Percentiles rank a stretch among this genome's conserved stretches.
phyloP scores from a whole-genome alignment of 2,888 invertebrate species.

The Drosophila hamatofila region DNA sequence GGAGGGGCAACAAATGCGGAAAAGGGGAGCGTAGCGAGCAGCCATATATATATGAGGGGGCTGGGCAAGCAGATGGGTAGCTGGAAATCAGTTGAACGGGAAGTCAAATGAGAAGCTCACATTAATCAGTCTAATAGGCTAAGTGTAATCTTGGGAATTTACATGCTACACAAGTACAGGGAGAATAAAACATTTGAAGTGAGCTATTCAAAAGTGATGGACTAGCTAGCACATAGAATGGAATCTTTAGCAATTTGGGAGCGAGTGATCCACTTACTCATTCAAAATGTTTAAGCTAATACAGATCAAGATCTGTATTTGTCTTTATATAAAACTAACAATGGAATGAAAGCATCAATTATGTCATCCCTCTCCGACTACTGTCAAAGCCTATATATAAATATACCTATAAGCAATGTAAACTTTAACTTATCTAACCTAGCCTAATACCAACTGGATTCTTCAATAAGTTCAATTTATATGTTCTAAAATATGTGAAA shows the following conservation, averaged over 20 bases:
- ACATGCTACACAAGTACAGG: background rate
- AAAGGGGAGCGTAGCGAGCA: background rate
- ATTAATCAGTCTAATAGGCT: constrained; percentile 48
- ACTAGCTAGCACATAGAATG: background rate
- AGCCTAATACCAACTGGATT: too few species aligned
- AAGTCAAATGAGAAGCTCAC: constrained; percentile 30
- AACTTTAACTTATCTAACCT: too few species aligned
- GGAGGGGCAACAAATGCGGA: background rate
- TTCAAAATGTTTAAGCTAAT: too few species aligned
- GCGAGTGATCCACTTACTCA: too few species aligned
- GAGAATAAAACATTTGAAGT: background rate
- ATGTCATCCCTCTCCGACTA: too few species aligned
- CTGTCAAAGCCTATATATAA: too few species aligned
- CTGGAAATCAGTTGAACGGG: constrained; percentile 29
- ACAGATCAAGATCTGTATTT: background rate
- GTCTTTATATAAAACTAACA: background rate
- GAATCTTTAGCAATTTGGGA: too few species aligned
- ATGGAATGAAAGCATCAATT: background rate
- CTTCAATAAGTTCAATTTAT: too few species aligned
- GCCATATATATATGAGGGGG: background rate
- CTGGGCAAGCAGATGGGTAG: background rate
- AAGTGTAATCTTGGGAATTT: constrained; percentile 28
- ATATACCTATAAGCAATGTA: too few species aligned
- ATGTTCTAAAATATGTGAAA: too few species aligned
- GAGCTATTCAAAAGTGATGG: background rate